Conservation (phyloP, 2,888 invertebrate species). For the Tetranychus piercei region DNA sequence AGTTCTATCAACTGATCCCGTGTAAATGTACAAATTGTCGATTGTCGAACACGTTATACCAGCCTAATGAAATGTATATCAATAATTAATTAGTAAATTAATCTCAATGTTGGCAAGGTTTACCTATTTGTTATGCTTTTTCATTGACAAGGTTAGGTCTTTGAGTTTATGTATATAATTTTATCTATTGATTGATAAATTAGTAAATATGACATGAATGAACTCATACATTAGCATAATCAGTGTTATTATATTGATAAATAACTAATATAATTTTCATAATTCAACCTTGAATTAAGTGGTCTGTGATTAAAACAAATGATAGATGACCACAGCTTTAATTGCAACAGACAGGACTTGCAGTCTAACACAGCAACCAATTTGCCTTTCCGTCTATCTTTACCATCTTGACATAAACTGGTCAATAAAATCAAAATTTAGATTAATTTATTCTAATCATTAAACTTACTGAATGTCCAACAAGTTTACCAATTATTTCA, state of each 20-base stretch:
- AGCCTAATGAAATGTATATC: conserved; percentile 27
- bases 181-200: background rate
- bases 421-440: background rate
- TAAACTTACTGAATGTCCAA: conserved; percentile 23
- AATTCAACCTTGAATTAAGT: too few species aligned
- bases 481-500: conserved; percentile 34
- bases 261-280: too few species aligned
- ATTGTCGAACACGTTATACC: conserved; percentile 37
- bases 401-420: background rate
- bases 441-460: background rate
- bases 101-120: conserved; percentile 5
- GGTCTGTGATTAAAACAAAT: too few species aligned
- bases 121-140: too few species aligned
- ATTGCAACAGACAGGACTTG: too few species aligned
- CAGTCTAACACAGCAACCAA: too few species aligned
- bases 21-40: conserved; percentile 36
- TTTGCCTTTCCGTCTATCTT: too few species aligned
- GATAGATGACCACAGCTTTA: too few species aligned
- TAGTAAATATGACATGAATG: background rate
- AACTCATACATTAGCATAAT: too few species aligned
- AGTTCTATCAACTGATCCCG: conserved; percentile 37
- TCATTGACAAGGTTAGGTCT: background rate
- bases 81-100: too few species aligned
- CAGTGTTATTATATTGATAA: too few species aligned
- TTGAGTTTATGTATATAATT: too few species aligned